These are phyloP conservation scores for Sphaerophoria taeniata DNA, from an alignment of 2,888 invertebrate species.

Conservation along the genomic window DNA sequence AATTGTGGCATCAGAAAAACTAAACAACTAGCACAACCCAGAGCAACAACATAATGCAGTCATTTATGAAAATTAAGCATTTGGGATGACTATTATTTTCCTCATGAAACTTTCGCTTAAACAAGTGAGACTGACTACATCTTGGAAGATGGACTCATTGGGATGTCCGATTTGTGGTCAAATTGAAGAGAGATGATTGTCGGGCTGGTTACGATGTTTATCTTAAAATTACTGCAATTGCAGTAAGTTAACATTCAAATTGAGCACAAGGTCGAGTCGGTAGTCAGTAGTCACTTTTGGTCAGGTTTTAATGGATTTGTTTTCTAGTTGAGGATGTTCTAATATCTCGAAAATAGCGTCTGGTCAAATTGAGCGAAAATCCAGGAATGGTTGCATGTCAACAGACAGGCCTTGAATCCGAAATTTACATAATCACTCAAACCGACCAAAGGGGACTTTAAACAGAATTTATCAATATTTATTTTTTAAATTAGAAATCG, in stretches of 20 bases:
- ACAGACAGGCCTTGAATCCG: no score
- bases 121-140: not conserved
- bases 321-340: not conserved
- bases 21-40: not conserved
- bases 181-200: conserved; percentile 2
- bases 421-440: conserved; percentile 18
- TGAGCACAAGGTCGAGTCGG: conserved; percentile 1
- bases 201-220: conserved; percentile 6
- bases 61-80: conserved; percentile 12
- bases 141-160: conserved; percentile 9
- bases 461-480: not conserved
- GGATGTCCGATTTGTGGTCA: conserved; percentile 17
- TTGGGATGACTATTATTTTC: not conserved
- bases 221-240: conserved; percentile 17
- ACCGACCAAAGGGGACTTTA: conserved; percentile 6
- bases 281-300: not conserved
- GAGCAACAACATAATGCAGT: not conserved
- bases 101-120: not conserved
- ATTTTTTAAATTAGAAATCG: not conserved
- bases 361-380: not conserved
- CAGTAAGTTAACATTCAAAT: conserved; percentile 1
- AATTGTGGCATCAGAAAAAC: conserved; percentile 1
- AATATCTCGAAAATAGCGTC: not conserved
- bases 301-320: not conserved
- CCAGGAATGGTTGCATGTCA: not conserved